Evolutionary conservation across 2,797 vertebrate species (phyloP), one percentile per base, ranked within the genome.

Genomic region (Coracias cyanogaster): DNA sequence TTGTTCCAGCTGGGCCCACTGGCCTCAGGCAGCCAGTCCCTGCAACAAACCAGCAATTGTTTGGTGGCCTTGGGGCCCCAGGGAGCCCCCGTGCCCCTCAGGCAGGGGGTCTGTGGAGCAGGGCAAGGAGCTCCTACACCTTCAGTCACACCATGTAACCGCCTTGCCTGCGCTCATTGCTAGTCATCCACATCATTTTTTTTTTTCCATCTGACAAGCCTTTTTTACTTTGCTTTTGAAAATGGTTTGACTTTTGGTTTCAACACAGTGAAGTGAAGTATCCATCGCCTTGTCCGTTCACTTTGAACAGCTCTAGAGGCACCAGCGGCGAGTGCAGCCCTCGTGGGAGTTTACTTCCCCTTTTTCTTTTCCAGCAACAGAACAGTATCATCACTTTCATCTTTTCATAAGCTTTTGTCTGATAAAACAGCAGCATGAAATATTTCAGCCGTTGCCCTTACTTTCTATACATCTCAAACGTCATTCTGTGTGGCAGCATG

Each of bases 41-140:
- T 77, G 62, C 55, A 96, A 95, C 95, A 95, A 90, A 24, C n/a
- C 76, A 89, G 65, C 20, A 3, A 91, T 92, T 95, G 96, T 95
- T 87, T 51, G 8, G 69, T 54, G 89, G 91, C 22, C 65, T 41
- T 13, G 28, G 46, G 58, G 62, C 55, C 43, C 62, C 1, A 2
- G 57, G 81, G 78, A 84, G 20, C 58, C 54, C 29, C 67, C 0
- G 1, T 65, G 46, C 15, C 46, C 69, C 48, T 24, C 60, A 66
- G 71, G 71, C 18, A n/a, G 29, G 18, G 29, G 52, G 29, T 55
- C 18, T 16, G 52, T 55, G 52, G 19, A 20, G 52, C 31, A 55
- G 18, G 18, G 18, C 52, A 18, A 9, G 18, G 52, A 55, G 31
- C 29, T 19, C 29, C 52, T 31, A 28, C 17, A 54, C 35, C 33